Base-by-base conservation (phyloP, 2,113 vertebrate genomes). In the Ginglymostoma cirratum region DNA sequence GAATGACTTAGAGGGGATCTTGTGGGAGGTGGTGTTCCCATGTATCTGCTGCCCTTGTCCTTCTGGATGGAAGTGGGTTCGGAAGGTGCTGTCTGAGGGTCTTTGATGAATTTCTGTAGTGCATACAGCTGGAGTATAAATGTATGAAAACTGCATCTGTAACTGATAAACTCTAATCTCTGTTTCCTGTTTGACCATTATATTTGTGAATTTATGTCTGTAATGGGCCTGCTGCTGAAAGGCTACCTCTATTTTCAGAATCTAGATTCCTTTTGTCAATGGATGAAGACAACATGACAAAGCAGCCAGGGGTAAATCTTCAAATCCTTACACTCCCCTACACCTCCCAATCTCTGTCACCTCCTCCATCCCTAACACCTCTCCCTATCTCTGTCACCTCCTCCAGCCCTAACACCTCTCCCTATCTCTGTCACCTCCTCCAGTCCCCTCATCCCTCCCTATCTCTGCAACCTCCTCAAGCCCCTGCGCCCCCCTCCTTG, bases 221-320 rank as follows among this genome's bases (percentile, higher is more conserved):
- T n/a, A 21, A 5, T 15, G 24, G 19, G 34, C n/a, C 5, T 42
- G 61, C 55, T 70, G 93, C 30, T 90, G 27, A 90, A 76, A 72
- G 19, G 42, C 61, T 65, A 24, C 96, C 0, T 97, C 96, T 96
- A 61, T 96, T 96, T 96, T 65, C 97, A 99, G 99, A 99, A 97
- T 99, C 99, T 55, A 97, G 98, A 96, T 99, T 99, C 96, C 98
- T 99, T 61, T 98, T 99, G 55, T 99, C 99, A 27, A 97, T 99
- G 97, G 98, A 99, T 67, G 98, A 98, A 97, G 99, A 99, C 96
- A 99, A 99, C 96, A 99, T 99, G 99, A 99, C 99, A 87, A 99
- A 99, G 96, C 99, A 99, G 96, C 99, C 99, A 24, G 99, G 99
- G 98, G 99, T 99, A 97, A 97, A 98, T 97, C 80, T 45, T 38